These are phyloP conservation scores for Lindbergichthys nudifrons DNA, from an alignment of 2,797 vertebrate genomes.

Conservation along the genomic window DNA sequence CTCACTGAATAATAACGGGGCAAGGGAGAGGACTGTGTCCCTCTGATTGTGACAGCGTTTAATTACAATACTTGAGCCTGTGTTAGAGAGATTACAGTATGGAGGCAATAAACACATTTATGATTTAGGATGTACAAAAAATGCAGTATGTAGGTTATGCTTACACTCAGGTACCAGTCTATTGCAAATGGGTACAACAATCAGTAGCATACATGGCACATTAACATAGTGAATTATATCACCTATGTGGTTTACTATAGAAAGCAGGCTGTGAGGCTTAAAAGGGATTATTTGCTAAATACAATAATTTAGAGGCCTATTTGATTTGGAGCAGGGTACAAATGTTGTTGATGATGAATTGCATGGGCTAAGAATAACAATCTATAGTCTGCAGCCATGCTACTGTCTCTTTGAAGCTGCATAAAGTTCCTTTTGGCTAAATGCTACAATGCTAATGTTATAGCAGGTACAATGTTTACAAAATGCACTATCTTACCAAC, in stretches of 20 bases:
- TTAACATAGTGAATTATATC: constrained; percentile 19
- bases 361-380: not conserved
- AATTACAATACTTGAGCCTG: constrained; percentile 39
- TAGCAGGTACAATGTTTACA: not conserved
- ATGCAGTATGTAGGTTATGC: constrained; percentile 1
- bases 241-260: not conserved
- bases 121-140: constrained; percentile 9
- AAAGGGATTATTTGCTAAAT: not conserved
- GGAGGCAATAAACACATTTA: constrained; percentile 29
- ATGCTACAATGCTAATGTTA: not conserved
- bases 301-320: not conserved
- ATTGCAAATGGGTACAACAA: constrained; percentile 12
- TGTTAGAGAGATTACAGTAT: constrained; percentile 16
- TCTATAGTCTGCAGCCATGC: not conserved
- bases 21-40: constrained; percentile 27
- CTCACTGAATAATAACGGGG: constrained; percentile 51
- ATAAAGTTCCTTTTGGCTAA: not conserved
- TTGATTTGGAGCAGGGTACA: not conserved
- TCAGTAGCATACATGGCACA: not conserved
- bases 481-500: not conserved
- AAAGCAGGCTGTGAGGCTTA: constrained; percentile 2
- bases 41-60: constrained; percentile 36
- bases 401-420: not conserved
- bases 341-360: not conserved
- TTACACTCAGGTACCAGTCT: constrained; percentile 16